phyloP scores from a whole-genome alignment of 2,113 vertebrate species.

The Hippocampus abdominalis region DNA sequence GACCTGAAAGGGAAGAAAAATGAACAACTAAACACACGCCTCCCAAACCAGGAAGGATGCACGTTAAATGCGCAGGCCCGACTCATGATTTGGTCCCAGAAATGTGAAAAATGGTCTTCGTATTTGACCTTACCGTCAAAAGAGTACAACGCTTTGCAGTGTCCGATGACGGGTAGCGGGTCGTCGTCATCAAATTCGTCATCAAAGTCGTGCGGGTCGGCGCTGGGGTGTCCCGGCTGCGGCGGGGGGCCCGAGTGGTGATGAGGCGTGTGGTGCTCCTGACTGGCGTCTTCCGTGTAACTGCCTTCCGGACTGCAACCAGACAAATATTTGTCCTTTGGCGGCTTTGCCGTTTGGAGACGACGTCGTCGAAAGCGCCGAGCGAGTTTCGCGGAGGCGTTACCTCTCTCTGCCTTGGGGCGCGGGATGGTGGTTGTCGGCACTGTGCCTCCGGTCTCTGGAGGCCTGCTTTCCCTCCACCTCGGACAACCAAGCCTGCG shows the following conservation, averaged over 20 bases:
- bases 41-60: neutral
- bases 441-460: slow-evolving; percentile 87
- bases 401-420: slow-evolving; percentile 97
- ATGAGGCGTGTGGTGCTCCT: slow-evolving; percentile 84
- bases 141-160: slow-evolving; percentile 95
- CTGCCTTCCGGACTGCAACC: slow-evolving; percentile 88
- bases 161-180: slow-evolving; percentile 91
- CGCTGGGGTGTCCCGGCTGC: slow-evolving; percentile 66
- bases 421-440: slow-evolving; percentile 94
- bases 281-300: slow-evolving; percentile 91
- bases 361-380: too few species aligned
- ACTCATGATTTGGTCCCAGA: neutral
- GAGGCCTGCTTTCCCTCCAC: slow-evolving; percentile 92
- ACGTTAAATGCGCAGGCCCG: too few species aligned
- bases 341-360: too few species aligned
- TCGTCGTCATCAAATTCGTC: slow-evolving; percentile 98
- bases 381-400: neutral
- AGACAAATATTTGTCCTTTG: neutral
- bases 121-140: slow-evolving; percentile 83
- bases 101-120: neutral
- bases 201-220: slow-evolving; percentile 86
- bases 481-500: slow-evolving; percentile 91
- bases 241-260: slow-evolving; percentile 57
- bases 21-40: neutral
- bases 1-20: slow-evolving; percentile 69